Percentiles rank a stretch among this genome's conserved stretches.
phyloP scores from a whole-genome alignment of 2,113 vertebrate species.

The Apteryx owenii region DNA sequence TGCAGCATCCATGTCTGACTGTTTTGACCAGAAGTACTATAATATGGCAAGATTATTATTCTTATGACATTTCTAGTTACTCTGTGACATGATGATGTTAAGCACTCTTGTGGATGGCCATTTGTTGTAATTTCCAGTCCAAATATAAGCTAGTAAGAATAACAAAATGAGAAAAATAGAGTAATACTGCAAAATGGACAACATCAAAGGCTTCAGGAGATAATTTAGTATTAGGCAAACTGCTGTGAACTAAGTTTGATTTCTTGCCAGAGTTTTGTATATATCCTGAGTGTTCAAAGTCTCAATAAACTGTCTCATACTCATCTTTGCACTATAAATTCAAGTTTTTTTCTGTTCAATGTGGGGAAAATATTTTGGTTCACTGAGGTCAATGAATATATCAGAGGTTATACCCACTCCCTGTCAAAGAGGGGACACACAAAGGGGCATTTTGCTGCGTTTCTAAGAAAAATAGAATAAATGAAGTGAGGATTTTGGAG shows the following conservation, averaged over 20 bases:
- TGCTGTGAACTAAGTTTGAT: neutral
- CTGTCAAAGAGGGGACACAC: neutral
- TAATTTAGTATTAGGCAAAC: neutral
- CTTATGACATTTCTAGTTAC: neutral
- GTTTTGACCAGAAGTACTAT: neutral
- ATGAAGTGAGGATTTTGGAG: neutral
- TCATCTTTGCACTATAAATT: neutral
- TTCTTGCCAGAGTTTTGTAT: conserved; percentile 5
- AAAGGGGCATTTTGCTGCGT: neutral
- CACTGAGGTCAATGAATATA: neutral
- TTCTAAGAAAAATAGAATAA: neutral
- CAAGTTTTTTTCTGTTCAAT: neutral
- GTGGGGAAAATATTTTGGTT: neutral
- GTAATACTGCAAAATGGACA: neutral
- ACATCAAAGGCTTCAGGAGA: neutral
- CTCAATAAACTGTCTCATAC: neutral
- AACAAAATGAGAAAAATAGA: neutral
- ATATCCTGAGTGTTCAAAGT: neutral
- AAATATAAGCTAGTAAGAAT: neutral
- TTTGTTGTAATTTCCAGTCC: neutral
- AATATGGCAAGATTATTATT: neutral
- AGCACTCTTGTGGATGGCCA: neutral
- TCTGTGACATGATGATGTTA: neutral
- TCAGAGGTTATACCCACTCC: neutral
- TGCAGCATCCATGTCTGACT: neutral